These are phyloP conservation scores for Nymphalis c-album DNA, from an alignment of 2,888 invertebrate genomes.

Conservation along the genomic window DNA sequence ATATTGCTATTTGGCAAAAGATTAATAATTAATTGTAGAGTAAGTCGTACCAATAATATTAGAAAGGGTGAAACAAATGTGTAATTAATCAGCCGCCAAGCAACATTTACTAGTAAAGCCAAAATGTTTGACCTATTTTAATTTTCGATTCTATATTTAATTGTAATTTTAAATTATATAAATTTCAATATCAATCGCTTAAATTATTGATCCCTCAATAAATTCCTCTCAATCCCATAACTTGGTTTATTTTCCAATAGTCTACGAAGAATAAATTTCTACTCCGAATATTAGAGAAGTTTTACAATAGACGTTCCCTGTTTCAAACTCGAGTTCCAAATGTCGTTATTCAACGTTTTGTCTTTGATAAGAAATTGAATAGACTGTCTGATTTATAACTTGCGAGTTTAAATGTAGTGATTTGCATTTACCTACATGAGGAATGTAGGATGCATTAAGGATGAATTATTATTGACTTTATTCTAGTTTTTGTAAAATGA, in stretches of 20 bases:
- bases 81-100: no score
- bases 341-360: constrained; percentile 71
- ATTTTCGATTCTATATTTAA: no score
- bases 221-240: constrained; percentile 62
- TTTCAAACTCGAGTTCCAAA: constrained; percentile 61
- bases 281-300: constrained; percentile 73
- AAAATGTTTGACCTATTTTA: no score
- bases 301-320: constrained; percentile 64
- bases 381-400: constrained; percentile 60
- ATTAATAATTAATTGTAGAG: no score
- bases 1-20: no score
- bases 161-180: no score
- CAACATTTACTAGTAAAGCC: no score
- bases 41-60: no score
- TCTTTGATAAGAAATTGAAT: constrained; percentile 74
- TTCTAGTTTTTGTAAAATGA: constrained; percentile 5
- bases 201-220: constrained; percentile 52
- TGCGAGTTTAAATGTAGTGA: constrained; percentile 45
- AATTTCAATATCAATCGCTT: constrained; percentile 39
- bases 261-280: constrained; percentile 70
- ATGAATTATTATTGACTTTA: background rate
- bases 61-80: no score
- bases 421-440: constrained; percentile 19
- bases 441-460: constrained; percentile 6
- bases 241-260: constrained; percentile 65